A percentile compares a stretch with the other conserved stretches of the same genome.
phyloP scores from a whole-genome alignment of 2,797 vertebrate genomes.

The Enteromius trimaculatus region DNA sequence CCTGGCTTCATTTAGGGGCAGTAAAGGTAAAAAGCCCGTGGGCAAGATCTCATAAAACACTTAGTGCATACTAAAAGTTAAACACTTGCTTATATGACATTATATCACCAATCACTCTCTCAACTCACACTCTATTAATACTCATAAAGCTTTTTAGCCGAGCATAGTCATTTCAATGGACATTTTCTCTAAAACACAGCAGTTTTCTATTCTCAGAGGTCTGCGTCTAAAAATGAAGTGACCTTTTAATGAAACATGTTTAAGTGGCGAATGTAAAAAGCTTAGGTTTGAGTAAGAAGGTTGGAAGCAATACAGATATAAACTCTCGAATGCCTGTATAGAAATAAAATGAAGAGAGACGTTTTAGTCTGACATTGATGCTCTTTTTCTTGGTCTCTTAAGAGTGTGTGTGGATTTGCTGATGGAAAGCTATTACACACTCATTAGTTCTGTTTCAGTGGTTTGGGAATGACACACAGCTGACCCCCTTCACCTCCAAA shows the following conservation, averaged over 20 bases:
- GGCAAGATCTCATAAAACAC: conserved; percentile 46
- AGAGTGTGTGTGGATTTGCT: conserved; percentile 49
- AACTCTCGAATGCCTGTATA: background rate
- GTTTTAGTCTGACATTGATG: conserved; percentile 19
- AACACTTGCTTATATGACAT: conserved; percentile 37
- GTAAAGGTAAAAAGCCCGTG: conserved; percentile 51
- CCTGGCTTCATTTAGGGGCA: conserved; percentile 35
- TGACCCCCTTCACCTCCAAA: conserved; percentile 60
- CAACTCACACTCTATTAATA: conserved; percentile 28
- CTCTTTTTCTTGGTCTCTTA: conserved; percentile 27
- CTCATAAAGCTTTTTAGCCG: conserved; percentile 17
- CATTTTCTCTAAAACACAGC: conserved; percentile 4
- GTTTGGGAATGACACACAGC: conserved; percentile 62
- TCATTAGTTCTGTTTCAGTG: conserved; percentile 74
- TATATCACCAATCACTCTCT: conserved; percentile 29
- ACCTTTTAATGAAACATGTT: background rate
- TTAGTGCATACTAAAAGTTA: conserved; percentile 50
- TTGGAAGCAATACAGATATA: background rate
- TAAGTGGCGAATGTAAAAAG: background rate
- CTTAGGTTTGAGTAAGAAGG: background rate
- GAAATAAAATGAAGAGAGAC: background rate
- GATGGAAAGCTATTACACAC: conserved; percentile 71
- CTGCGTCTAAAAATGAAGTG: background rate
- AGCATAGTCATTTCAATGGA: background rate
- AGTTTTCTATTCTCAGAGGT: background rate